Base-by-base conservation (phyloP, 2,113 vertebrate species). In the Mesitornis unicolor region DNA sequence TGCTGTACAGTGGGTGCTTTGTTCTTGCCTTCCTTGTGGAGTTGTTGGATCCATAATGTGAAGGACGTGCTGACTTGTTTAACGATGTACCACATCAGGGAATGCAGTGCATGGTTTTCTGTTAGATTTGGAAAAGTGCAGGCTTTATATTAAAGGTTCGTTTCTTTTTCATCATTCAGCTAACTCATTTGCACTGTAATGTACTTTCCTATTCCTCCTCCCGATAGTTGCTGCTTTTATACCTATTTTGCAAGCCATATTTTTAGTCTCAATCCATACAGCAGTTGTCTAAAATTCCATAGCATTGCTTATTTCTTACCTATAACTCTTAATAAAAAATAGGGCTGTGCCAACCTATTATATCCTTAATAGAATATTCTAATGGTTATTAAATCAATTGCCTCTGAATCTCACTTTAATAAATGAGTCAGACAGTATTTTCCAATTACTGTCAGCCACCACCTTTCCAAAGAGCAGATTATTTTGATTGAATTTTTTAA, bases 301-400 rank as follows among this genome's bases (percentile, higher is more conserved):
- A 94, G 71, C 87, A 77, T 89, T 91, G 87, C 91, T 96, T 96
- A 94, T 97, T 97, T 97, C 93, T 94, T 94, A 64, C 95, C 96
- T 96, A 95, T 98, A 98, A 97, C 87, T 98, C 96, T 97, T 98
- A 97, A 98, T 98, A 98, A 97, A 96, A 97, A 96, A 96, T 91
- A 97, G 92, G 94, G 76, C 94, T 96, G 91, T 89, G 95, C 96
- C 94, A 97, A 94, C 95, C 95, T 98, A 94, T 98, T 98, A 97
- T 97, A 96, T 96, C 94, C 97, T 98, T 98, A 98, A 98, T 98
- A 97, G 97, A 98, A 98, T 98, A 98, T 98, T 98, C 96, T 98
- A 98, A 98, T 98, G 98, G 97, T 98, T 98, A 97, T 98, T 98
- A 98, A 98, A 97, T 98, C 97, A 98, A 97, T 98, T 98, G 97